Evolutionary conservation across 2,888 invertebrate genomes (phyloP), one percentile per base, ranked within the genome.

Genomic region (Lasioglossum marginatum): DNA sequence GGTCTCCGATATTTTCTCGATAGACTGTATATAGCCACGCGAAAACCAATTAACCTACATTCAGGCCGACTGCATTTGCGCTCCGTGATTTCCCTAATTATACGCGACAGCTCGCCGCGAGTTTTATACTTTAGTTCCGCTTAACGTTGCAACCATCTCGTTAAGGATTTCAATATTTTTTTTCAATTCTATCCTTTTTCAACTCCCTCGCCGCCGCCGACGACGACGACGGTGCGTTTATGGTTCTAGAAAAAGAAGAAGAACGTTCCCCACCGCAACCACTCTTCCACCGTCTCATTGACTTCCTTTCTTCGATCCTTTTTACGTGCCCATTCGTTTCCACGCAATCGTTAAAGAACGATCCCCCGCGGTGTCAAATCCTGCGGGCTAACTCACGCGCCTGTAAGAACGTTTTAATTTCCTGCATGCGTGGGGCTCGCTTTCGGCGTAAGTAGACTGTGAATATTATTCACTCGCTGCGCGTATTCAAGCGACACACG

Each of bases 11-110:
- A 72, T 79, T 70, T 57, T 68, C 57, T 45, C 73, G 82, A 75
- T 72, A 81, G 66, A 88, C 81, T 85, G 73, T 68, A 63, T 81
- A 79, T 78, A 60, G 75, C 45, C 73, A 76, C 74, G 71, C 75
- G 74, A 79, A 86, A 88, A 82, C 88, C 88, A 88, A 88, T 88
- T 88, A 88, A 88, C 88, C 88, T 82, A 88, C 77, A 88, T 87
- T 74, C 82, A 1, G 19, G 43, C 52, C 74, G 77, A 81, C 85
- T 83, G 63, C 81, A 79, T 88, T 88, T 81, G 77, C 72, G 74
- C 75, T 70, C 72, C 82, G 63, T 57, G 77, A 88, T 87, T 81
- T 81, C 72, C 74, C 79, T 85, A 87, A 88, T 88, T 88, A 87
- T 76, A 82, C 75, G 72, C 70, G 84, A 72, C 83, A 76, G 71